phyloP scores from a whole-genome alignment of 2,797 vertebrate genomes.

The Morus bassanus region DNA sequence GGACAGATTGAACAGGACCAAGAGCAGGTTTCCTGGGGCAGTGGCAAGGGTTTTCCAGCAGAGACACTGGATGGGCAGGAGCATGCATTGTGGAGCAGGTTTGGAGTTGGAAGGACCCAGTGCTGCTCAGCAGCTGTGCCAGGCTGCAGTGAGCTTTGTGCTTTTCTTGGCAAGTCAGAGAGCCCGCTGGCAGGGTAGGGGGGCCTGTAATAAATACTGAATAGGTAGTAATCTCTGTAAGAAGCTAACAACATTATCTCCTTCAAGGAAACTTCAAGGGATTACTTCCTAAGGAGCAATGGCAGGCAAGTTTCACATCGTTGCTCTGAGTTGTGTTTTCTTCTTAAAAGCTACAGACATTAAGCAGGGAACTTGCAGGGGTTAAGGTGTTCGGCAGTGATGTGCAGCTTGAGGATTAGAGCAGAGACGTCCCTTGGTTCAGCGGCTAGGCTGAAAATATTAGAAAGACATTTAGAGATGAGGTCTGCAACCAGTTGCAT shows the following conservation, averaged over 20 bases:
- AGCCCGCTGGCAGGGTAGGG: not conserved
- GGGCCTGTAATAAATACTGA: not conserved
- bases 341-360: not conserved
- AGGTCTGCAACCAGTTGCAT: not conserved
- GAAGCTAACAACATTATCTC: not conserved
- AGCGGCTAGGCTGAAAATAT: not conserved
- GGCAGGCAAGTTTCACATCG: not conserved
- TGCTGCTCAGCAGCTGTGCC: too few relatives aligned
- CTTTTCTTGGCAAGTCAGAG: not conserved
- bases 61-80: not conserved
- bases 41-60: fast-evolving
- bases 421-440: not conserved
- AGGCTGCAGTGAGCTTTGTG: not conserved
- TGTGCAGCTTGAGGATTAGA: fast-evolving
- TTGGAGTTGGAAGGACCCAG: not conserved
- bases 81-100: not conserved
- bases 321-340: not conserved
- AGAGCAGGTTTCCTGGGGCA: not conserved
- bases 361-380: not conserved
- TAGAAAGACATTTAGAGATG: not conserved
- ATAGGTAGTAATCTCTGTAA: not conserved
- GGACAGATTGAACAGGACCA: not conserved
- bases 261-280: not conserved
- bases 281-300: not conserved
- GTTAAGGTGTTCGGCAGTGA: not conserved